phyloP scores from a whole-genome alignment of 2,113 vertebrate species.

The Prolemur simus region DNA sequence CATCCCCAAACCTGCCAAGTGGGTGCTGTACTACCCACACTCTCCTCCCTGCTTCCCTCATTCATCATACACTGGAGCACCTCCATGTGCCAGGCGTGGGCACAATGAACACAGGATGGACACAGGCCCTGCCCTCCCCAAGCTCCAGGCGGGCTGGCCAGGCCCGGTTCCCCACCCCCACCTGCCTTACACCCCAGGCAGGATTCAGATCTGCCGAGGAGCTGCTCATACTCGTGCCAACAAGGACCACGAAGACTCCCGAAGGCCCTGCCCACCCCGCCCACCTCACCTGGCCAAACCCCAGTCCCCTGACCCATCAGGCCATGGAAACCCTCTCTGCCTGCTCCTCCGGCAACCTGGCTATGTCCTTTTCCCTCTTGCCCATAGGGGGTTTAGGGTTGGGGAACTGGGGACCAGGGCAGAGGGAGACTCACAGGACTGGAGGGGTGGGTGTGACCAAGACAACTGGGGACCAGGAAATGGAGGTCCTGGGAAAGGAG shows the following conservation, averaged over 20 bases:
- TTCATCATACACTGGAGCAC: neutral
- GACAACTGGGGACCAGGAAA: neutral
- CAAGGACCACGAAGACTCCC: neutral
- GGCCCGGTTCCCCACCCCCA: neutral
- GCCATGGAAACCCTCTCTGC: neutral
- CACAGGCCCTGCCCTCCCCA: neutral
- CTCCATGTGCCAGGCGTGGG: neutral
- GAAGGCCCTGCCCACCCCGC: neutral
- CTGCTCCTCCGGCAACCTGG: neutral
- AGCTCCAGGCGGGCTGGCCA: too few relatives aligned
- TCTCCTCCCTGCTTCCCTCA: too few relatives aligned
- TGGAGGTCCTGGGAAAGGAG: neutral
- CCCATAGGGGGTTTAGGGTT: neutral
- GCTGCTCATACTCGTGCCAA: neutral
- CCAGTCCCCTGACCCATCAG: neutral
- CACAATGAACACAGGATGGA: neutral
- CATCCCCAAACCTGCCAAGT: accelerated
- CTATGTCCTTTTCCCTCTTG: neutral
- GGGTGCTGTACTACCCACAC: neutral
- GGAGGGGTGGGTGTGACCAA: neutral
- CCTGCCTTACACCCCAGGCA: neutral
- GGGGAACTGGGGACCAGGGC: too few relatives aligned
- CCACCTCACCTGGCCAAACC: neutral
- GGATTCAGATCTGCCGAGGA: neutral
- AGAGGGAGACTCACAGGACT: neutral